phyloP scores from a whole-genome alignment of 2,888 invertebrate species.

The Venustoraphidia nigricollis region DNA sequence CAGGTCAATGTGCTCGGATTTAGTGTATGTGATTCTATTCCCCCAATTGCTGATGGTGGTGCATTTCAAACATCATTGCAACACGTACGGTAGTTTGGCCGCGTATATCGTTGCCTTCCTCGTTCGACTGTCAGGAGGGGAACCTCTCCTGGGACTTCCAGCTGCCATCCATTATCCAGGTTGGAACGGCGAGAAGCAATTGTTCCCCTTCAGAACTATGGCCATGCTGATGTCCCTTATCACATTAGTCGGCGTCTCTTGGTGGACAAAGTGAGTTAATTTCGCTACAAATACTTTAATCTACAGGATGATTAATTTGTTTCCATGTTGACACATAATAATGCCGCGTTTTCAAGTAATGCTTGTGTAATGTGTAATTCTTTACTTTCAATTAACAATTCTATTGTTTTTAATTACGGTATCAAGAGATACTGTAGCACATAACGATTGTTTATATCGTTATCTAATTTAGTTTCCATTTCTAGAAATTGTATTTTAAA shows the following conservation, averaged over 20 bases:
- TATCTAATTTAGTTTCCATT: too few relatives aligned
- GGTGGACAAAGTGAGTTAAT: constrained; percentile 50
- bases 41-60: constrained; percentile 97
- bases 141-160: constrained; percentile 65
- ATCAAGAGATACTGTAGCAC: too few relatives aligned
- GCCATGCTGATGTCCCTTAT: constrained; percentile 80
- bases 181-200: constrained; percentile 58
- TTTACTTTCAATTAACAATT: too few relatives aligned
- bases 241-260: constrained; percentile 66
- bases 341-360: background rate
- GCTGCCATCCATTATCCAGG: constrained; percentile 80
- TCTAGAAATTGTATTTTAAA: too few relatives aligned
- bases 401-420: too few relatives aligned
- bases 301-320: too few relatives aligned
- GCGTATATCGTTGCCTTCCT: constrained; percentile 75
- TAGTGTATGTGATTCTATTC: constrained; percentile 97
- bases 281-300: too few relatives aligned
- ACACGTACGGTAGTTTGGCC: constrained; percentile 90
- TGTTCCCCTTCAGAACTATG: constrained; percentile 92
- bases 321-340: background rate
- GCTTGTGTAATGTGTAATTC: too few relatives aligned
- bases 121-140: constrained; percentile 76
- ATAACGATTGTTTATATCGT: too few relatives aligned
- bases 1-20: constrained; percentile 95
- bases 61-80: constrained; percentile 84